Percentiles rank a stretch among this genome's conserved stretches.
phyloP scores from a whole-genome alignment of 1,140 invertebrate genomes.

The Bombus confusus region DNA sequence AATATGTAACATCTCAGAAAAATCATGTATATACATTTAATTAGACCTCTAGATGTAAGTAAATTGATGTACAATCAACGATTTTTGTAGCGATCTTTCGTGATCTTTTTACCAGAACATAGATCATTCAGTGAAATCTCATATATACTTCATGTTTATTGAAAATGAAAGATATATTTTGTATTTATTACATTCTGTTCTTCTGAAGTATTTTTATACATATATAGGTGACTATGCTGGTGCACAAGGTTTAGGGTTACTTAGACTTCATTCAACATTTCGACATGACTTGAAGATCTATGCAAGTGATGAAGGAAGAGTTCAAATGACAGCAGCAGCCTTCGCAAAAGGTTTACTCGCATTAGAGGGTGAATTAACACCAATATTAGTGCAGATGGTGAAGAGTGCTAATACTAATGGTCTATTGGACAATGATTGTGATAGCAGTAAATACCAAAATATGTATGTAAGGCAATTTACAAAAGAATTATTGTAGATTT shows the following conservation, averaged over 20 bases:
- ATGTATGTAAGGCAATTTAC: slow-evolving; percentile 86
- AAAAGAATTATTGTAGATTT: too few relatives aligned
- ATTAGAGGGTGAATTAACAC: slow-evolving; percentile 98
- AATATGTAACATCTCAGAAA: background rate
- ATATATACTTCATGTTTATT: slow-evolving; percentile 29
- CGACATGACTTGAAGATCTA: slow-evolving; percentile 99
- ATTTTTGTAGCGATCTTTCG: slow-evolving; percentile 10
- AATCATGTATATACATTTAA: background rate
- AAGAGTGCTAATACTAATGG: slow-evolving; percentile 99
- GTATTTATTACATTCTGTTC: too few relatives aligned
- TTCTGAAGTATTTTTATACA: background rate
- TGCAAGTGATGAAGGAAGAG: slow-evolving; percentile 98
- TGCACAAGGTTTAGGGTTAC: slow-evolving; percentile 94
- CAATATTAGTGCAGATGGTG: slow-evolving; percentile 99
- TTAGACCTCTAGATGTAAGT: background rate
- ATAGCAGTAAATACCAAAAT: slow-evolving; percentile 97
- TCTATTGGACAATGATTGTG: slow-evolving; percentile 98
- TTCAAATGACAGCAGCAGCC: slow-evolving; percentile 99
- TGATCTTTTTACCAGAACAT: slow-evolving; percentile 44
- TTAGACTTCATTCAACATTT: slow-evolving; percentile 98
- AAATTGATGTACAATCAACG: slow-evolving; percentile 16
- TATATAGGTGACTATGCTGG: slow-evolving; percentile 92
- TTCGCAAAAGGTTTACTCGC: slow-evolving; percentile 99
- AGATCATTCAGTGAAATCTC: slow-evolving; percentile 46
- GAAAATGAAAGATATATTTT: background rate